These are phyloP conservation scores for Hylomyscus alleni DNA, from an alignment of 2,797 vertebrate genomes.

Conservation along the genomic window DNA sequence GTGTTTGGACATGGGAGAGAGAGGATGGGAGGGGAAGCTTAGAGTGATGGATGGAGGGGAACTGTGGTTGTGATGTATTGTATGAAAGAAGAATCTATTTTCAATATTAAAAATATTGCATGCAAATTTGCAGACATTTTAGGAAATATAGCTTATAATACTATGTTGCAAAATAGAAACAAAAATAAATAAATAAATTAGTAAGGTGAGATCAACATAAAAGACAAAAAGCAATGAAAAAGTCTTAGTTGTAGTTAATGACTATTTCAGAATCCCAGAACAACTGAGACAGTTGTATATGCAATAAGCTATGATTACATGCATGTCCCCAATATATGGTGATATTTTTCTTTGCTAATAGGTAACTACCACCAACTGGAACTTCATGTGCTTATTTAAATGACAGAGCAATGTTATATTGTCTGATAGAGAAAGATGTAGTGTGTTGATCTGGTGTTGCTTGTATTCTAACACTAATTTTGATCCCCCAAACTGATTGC, in stretches of 20 bases:
- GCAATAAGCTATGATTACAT: too few species aligned
- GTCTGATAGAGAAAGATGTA: neutral
- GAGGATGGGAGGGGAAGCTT: neutral
- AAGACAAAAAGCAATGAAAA: constrained; percentile 4
- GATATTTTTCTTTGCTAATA: neutral
- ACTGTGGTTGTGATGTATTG: neutral
- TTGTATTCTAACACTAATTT: too few species aligned
- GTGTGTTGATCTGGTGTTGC: too few species aligned
- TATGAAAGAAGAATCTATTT: neutral
- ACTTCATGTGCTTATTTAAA: neutral
- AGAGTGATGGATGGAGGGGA: neutral
- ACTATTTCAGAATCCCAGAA: neutral
- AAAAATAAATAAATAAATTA: constrained; percentile 1
- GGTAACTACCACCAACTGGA: neutral
- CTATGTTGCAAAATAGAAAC: neutral
- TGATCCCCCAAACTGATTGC: too few species aligned
- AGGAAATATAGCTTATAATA: neutral
- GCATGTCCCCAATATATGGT: neutral
- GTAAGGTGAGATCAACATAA: neutral
- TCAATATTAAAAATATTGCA: neutral
- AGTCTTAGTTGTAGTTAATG: neutral
- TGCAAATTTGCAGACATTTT: neutral
- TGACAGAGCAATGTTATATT: neutral
- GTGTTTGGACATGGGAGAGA: neutral
- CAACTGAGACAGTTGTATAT: neutral